Conservation (phyloP, 2,113 vertebrate genomes). For the Oncorhynchus nerka region DNA sequence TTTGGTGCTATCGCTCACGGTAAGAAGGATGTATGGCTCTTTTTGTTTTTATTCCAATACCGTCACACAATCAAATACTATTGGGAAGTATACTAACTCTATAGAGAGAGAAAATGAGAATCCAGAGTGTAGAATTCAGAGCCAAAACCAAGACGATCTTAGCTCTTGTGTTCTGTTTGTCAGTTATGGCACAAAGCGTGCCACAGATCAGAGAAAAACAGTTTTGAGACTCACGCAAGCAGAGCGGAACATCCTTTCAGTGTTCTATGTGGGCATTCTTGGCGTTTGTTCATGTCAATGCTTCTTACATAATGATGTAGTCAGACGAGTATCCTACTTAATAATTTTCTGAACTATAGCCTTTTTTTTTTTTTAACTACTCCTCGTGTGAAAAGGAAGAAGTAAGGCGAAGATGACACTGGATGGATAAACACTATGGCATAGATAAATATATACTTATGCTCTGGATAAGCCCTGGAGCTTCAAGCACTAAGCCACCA, state of each 20-base stretch:
- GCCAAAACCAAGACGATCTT: neutral
- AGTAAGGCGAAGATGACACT: neutral
- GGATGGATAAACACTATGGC: neutral
- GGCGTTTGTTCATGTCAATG: no score
- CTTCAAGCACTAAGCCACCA: no score
- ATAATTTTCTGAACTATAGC: neutral
- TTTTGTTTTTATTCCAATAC: neutral
- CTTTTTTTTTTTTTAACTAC: neutral
- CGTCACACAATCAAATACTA: neutral
- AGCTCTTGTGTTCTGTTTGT: neutral
- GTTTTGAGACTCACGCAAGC: no score
- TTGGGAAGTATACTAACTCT: neutral
- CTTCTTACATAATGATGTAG: no score
- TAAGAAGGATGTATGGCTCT: conserved; percentile 68
- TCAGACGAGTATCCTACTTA: neutral
- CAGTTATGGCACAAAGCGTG: neutral
- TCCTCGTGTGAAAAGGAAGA: neutral
- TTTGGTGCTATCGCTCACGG: conserved; percentile 89
- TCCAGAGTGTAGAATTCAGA: neutral
- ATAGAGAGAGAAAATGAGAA: neutral
- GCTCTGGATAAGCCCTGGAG: no score
- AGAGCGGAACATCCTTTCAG: no score
- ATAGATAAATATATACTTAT: no score
- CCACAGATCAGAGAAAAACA: no score
- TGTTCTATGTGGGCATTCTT: no score